These are phyloP conservation scores for Tragelaphus strepsiceros DNA, from an alignment of 2,113 vertebrate species.

Conservation along the genomic window DNA sequence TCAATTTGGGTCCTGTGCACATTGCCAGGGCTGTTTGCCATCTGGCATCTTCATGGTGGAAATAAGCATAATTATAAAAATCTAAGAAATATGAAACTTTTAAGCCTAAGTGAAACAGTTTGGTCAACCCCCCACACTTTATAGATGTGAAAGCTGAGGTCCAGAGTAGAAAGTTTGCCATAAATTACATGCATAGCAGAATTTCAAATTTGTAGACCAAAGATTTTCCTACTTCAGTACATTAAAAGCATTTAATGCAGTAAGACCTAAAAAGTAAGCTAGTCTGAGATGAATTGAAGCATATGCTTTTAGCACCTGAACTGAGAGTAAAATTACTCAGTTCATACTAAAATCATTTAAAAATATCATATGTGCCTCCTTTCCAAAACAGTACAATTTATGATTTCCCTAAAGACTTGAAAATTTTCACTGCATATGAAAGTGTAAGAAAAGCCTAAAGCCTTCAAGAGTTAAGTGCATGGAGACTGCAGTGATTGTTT, in stretches of 20 bases:
- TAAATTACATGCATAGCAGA: neutral
- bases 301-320: neutral
- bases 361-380: neutral
- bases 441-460: neutral
- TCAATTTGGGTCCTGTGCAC: neutral
- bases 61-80: constrained; percentile 11
- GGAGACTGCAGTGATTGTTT: neutral
- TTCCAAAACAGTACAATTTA: neutral
- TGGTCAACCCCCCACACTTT: neutral
- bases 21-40: constrained; percentile 8
- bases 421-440: neutral
- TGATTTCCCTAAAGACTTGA: neutral
- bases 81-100: constrained; percentile 32
- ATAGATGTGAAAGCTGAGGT: constrained; percentile 4
- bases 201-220: neutral
- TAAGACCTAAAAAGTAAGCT: neutral
- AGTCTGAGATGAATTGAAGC: neutral
- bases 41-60: neutral
- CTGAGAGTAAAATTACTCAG: neutral
- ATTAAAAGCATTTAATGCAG: neutral
- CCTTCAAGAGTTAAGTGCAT: neutral
- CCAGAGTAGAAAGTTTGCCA: neutral
- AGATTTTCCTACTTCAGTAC: neutral
- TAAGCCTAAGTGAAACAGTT: neutral
- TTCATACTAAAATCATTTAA: neutral